Evolutionary conservation across 2,888 invertebrate species (phyloP).

Genomic region (Synergus itoensis): DNA sequence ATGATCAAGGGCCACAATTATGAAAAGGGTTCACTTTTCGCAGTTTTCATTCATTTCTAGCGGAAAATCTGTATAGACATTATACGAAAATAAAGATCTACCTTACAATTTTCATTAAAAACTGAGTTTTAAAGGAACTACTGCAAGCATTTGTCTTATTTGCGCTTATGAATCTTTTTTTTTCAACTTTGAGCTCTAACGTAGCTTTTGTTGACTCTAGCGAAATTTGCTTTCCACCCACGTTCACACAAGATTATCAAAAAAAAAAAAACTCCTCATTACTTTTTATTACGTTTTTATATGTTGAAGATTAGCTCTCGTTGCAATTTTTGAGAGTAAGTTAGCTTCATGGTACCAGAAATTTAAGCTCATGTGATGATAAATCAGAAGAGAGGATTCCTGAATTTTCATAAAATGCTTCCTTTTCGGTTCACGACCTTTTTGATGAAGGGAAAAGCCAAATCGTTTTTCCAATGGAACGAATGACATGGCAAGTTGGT

Average conservation of each 20-base stretch:
- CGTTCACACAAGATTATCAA: neutral
- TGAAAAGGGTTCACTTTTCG: too few relatives aligned
- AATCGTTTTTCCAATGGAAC: neutral
- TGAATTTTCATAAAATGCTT: neutral
- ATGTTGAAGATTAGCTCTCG: neutral
- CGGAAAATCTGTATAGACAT: too few relatives aligned
- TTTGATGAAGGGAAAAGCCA: neutral
- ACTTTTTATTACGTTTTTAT: neutral
- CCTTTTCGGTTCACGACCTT: neutral
- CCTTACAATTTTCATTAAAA: neutral
- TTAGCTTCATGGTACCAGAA: neutral
- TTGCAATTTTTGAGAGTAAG: neutral
- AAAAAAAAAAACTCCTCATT: neutral
- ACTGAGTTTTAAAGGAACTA: neutral
- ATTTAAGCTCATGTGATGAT: neutral
- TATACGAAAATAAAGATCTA: neutral
- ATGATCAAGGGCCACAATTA: too few relatives aligned
- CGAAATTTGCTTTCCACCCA: too few relatives aligned
- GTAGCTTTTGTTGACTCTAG: neutral
- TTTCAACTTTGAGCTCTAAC: too few relatives aligned
- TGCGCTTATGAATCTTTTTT: neutral
- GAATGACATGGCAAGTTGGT: conserved; percentile 24
- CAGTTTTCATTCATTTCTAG: too few relatives aligned
- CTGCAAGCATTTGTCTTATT: neutral
- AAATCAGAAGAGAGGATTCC: neutral